Percentiles rank a stretch among this genome's conserved stretches.
phyloP scores from a whole-genome alignment of 1,140 invertebrate species.

The Eurosta solidaginis region DNA sequence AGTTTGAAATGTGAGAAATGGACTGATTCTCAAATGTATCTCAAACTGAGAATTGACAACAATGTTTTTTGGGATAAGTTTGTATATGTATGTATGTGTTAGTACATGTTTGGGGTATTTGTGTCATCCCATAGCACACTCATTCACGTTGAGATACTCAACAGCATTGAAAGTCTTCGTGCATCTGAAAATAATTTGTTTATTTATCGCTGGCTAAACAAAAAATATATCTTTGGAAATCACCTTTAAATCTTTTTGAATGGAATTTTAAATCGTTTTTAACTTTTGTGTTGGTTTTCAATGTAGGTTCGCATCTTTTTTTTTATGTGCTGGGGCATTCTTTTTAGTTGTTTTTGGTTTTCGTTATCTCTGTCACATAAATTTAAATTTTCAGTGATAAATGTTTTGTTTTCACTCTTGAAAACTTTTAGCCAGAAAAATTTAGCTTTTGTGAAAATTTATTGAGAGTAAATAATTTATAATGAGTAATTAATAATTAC shows the following conservation, averaged over 20 bases:
- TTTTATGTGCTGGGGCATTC: background rate
- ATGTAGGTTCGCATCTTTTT: slow-evolving; percentile 38
- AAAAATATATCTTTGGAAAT: slow-evolving; percentile 58
- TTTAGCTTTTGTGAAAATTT: background rate
- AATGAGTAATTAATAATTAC: background rate
- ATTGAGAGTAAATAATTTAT: background rate
- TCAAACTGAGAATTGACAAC: no score
- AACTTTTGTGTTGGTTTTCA: slow-evolving; percentile 36
- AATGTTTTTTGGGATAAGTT: background rate
- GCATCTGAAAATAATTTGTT: slow-evolving; percentile 45
- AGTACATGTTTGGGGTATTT: background rate
- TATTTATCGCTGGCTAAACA: slow-evolving; percentile 56
- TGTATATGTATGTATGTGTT: background rate
- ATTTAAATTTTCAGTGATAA: slow-evolving; percentile 42
- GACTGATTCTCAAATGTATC: no score
- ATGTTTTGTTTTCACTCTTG: slow-evolving; percentile 56
- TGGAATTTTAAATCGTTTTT: slow-evolving; percentile 59
- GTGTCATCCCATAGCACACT: background rate
- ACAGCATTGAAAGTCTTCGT: background rate
- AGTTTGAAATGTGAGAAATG: no score
- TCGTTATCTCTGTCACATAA: slow-evolving; percentile 35
- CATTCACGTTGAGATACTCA: background rate
- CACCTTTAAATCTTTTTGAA: slow-evolving; percentile 56
- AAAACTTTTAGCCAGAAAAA: background rate
- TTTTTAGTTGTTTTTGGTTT: slow-evolving; percentile 37